These are phyloP conservation scores for Carassius auratus DNA, from an alignment of 2,113 vertebrate genomes.

Conservation along the genomic window DNA sequence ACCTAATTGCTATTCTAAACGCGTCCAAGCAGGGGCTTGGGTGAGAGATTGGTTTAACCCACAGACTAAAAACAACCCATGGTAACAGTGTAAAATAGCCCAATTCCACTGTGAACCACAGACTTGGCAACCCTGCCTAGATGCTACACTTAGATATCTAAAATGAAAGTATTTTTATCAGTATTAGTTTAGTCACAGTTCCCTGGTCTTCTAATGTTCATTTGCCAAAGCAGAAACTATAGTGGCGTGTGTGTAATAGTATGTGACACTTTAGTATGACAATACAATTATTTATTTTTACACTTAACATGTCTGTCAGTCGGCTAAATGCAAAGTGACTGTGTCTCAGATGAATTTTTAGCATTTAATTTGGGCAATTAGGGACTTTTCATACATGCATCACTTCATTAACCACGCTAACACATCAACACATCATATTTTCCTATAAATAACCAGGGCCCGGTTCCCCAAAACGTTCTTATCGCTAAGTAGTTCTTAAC, in stretches of 20 bases:
- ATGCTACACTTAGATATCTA: background rate
- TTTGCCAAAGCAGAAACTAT: background rate
- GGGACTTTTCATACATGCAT: background rate
- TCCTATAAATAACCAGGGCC: too few relatives aligned
- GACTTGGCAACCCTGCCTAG: background rate
- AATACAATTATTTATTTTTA: background rate
- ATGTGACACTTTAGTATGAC: background rate
- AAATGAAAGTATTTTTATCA: too few relatives aligned
- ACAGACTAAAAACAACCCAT: too few relatives aligned
- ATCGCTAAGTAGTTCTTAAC: too few relatives aligned
- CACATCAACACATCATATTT: background rate
- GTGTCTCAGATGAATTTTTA: background rate
- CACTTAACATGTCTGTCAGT: background rate
- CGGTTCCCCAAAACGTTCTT: too few relatives aligned
- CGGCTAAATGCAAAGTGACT: background rate
- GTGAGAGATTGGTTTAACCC: too few relatives aligned
- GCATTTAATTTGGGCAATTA: background rate
- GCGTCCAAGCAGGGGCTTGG: too few relatives aligned
- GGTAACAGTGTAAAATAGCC: background rate
- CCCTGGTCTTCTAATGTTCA: background rate
- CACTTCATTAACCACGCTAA: background rate
- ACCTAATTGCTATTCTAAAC: too few relatives aligned
- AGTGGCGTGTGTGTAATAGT: background rate
- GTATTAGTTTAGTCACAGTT: too few relatives aligned
- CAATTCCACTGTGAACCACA: background rate